Evolutionary conservation across 2,888 invertebrate genomes (phyloP).

Genomic region (Ecliptopera silaceata): DNA sequence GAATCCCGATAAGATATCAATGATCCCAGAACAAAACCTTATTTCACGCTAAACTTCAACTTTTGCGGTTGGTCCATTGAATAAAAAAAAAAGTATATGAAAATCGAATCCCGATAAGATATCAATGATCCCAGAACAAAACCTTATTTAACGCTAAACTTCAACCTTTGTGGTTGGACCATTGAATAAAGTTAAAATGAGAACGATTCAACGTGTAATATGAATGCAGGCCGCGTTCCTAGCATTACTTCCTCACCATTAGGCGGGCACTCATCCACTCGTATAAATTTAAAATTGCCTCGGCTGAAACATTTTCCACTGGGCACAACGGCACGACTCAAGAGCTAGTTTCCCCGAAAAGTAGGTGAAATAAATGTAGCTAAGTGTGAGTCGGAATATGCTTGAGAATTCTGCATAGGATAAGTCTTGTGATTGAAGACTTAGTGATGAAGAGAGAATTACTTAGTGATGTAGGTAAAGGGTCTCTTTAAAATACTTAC

Average conservation of each 20-base stretch:
- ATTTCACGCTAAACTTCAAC: neutral
- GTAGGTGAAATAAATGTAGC: constrained; percentile 13
- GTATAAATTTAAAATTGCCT: constrained; percentile 28
- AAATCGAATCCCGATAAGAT: no score
- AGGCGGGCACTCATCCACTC: constrained; percentile 17
- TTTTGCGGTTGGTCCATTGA: neutral
- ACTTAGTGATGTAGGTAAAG: no score
- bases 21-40: neutral
- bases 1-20: neutral
- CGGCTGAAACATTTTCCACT: constrained; percentile 17
- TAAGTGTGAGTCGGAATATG: neutral
- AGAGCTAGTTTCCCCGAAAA: constrained; percentile 17
- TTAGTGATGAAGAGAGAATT: no score
- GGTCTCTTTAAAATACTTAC: no score
- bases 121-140: no score
- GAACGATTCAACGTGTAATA: constrained; percentile 7
- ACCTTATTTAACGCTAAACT: neutral
- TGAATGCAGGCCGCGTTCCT: constrained; percentile 15
- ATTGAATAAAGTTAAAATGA: neutral
- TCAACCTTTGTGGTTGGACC: no score
- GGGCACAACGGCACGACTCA: constrained; percentile 11
- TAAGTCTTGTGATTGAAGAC: no score
- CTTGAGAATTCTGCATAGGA: neutral
- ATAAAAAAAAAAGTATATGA: neutral
- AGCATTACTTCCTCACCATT: constrained; percentile 23